Evolutionary conservation across 2,888 invertebrate species (phyloP), one percentile per base, ranked within the genome.

Genomic region (Ashinkailepas kermadecensis): DNA sequence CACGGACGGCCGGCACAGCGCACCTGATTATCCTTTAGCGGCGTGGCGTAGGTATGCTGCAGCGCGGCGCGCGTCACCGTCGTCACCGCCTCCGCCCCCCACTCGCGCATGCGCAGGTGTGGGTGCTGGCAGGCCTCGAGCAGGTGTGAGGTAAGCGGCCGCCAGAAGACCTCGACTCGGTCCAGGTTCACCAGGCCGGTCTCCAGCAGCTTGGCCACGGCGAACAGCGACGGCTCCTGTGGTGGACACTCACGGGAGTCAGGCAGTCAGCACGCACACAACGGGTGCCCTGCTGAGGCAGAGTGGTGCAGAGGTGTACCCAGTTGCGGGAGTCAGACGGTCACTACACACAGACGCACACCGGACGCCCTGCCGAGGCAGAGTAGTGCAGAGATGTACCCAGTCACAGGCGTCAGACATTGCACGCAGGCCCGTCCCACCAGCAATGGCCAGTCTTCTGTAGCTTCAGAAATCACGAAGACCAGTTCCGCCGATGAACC

Each of bases 191-290:
- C 97, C 83, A 97, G 88, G 0, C 97, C 97, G 0, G 97, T 97
- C 89, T 99, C 99, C n/a, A 99, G 89, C n/a, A 99, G 89, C 88
- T 99, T 99, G 7, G 98, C 97, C 7, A 99, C 96, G 7, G 98
- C 97, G 88, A 99, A 99, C 82, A 98, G 88, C 0, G 97, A 98
- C 0, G 98, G 98, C 87, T 99, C 98, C 93, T 94, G 84, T 10
- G 85, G 39, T 70, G 57, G 39, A 39, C 4, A 39, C 39, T 39
- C 39, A 39, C 39, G 39, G 39, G 2, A 39, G 39, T 39, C 39
- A 39, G 39, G 1, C 39, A 39, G 39, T 39, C 39, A 39, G 2
- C 4, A 39, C 39, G 4, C 39, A 39, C 39, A 39, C 2, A 39
- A 1, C 39, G 39, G 39, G 4, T 39, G 39, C 39, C 39, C 39